Base-by-base conservation (phyloP, 2,113 vertebrate genomes). In the Esox niger region DNA sequence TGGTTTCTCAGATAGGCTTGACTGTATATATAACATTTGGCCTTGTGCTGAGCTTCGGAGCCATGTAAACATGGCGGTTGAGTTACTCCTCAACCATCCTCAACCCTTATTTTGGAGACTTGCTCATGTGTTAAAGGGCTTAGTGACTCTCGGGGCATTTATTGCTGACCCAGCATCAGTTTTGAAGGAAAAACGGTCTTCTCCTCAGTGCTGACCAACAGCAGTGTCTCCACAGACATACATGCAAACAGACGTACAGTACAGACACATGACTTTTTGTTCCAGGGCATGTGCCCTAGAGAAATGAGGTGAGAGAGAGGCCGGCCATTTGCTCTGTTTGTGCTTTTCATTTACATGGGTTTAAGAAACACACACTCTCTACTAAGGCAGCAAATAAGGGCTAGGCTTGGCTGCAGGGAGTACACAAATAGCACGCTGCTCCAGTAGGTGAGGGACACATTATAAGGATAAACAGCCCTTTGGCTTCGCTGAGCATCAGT, bases 1-100 rank as follows among this genome's bases (percentile, higher is more conserved):
- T 84, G 84, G 83, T 87, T 84, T 83, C 85, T 84, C 83, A 84
- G 86, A 91, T 86, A 82, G 80, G 86, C 77, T 86, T 82, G 84
- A 73, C 84, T 89, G 84, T 88, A 87, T 85, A 88, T 87, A 83
- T 75, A 88, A 88, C 86, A 88, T 85, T 85, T 89, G 86, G 83
- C 83, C 80, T 88, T 74, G 79, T 17, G 56, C 80, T 62, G 78
- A 81, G 85, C 79, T 85, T 81, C 69, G 74, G 70, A 88, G 81
- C 70, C 68, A 65, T 82, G 74, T 86, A 83, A 86, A 87, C 88
- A 88, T 6, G 62, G 76, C 32, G 77, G 85, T 80, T 79, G 73
- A 79, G 79, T 86, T 81, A 66, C 80, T 77, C n/a, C n/a, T n/a
- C n/a, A 78, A 75, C 79, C 79, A 76, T 83, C 76, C 76, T 52